Evolutionary conservation across 2,888 invertebrate species (phyloP).

Genomic region (Phrixothrix hirtus): DNA sequence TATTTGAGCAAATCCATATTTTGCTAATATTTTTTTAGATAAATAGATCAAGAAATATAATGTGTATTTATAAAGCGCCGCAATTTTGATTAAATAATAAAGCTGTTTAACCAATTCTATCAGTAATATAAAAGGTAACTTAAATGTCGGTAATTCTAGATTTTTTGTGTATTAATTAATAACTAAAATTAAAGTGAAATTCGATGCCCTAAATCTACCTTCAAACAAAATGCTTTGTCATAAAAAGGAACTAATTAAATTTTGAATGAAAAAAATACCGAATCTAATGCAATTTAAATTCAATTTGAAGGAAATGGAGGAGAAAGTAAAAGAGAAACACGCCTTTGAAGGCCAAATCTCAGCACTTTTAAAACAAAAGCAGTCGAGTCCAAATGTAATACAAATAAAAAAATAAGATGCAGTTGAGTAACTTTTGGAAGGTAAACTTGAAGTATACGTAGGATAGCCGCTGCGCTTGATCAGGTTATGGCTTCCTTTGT

Average conservation of each 20-base stretch:
- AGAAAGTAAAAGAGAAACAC: not conserved
- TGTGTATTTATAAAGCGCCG: too few species aligned
- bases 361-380: slow-evolving; percentile 7
- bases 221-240: not conserved
- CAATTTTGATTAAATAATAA: not conserved
- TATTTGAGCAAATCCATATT: too few species aligned
- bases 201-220: too few species aligned
- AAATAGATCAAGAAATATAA: too few species aligned
- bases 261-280: not conserved
- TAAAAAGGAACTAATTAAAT: not conserved
- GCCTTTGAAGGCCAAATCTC: not conserved
- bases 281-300: not conserved
- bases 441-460: slow-evolving; percentile 13
- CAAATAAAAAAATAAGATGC: slow-evolving; percentile 18
- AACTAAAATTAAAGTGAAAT: too few species aligned
- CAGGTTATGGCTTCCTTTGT: slow-evolving; percentile 32
- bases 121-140: too few species aligned
- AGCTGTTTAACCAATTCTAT: too few species aligned
- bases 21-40: too few species aligned
- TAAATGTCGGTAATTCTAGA: too few species aligned
- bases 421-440: slow-evolving; percentile 18
- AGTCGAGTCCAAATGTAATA: slow-evolving; percentile 11
- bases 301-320: not conserved
- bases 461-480: slow-evolving; percentile 21
- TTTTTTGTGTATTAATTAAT: too few species aligned